Base-by-base conservation (phyloP, 2,797 vertebrate species). In the Smutsia gigantea region DNA sequence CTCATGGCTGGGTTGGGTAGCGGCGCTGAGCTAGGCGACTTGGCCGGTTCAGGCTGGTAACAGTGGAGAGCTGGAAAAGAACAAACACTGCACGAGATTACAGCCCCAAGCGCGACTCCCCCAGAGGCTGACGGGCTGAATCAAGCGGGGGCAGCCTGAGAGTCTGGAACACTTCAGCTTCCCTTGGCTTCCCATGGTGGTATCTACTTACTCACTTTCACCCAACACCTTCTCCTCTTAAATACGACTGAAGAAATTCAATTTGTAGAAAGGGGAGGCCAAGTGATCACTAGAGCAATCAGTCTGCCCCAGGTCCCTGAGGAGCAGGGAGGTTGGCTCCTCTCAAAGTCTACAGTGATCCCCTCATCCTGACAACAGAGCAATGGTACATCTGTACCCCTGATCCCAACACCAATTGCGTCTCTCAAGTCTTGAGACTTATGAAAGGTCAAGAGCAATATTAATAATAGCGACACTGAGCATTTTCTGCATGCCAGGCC, bases 1-100 rank as follows among this genome's bases (percentile, higher is more conserved):
- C 69, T 98, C 98, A 97, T 0, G 93, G 96, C 0, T 90, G 97
- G 25, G 96, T 93, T 18, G 98, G 98, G 57, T 98, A 99, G 72
- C 98, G 97, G 7, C 92, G 97, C 90, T 96, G 98, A 37, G 98
- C 97, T 5, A 98, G 98, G 39, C 96, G 98, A 78, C 85, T 96
- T 31, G 97, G 97, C 17, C 95, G 97, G 74, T 7, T 97, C 75
- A 91, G 69, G 21, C 94, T 92, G 10, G 90, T 19, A 0, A 93
- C 2, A 0, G 3, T 6, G 0, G 97, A 37, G 6, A 99, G 87
- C 98, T 99, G 94, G 17, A 84, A 95, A 90, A 93, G 23, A 71
- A 78, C 3, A 95, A 31, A 59, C 0, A 4, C 2, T 0, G 27
- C 9, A 0, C 0, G 2, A 34, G 71, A 34, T 75, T 27, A 17